Evolutionary conservation across 2,888 invertebrate genomes (phyloP).

Genomic region (Prenolepis imparis): DNA sequence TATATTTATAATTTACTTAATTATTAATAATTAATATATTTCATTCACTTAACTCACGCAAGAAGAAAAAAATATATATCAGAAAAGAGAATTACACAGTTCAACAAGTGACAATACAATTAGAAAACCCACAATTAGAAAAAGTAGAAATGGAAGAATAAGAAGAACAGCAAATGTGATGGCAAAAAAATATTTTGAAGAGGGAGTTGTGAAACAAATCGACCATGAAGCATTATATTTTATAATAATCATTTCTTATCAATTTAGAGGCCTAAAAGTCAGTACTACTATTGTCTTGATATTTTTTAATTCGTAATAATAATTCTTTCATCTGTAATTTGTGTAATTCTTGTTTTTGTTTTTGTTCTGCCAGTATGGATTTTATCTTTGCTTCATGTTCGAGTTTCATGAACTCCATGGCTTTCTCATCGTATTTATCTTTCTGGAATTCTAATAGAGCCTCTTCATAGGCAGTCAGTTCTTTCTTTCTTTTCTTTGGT

Average conservation of each 20-base stretch:
- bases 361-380: background rate
- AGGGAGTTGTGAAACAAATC: background rate
- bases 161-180: too few species aligned
- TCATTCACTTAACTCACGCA: too few species aligned
- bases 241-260: background rate
- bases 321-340: background rate
- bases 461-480: background rate
- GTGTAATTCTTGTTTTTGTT: background rate
- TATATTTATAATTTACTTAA: too few species aligned
- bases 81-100: too few species aligned
- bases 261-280: background rate
- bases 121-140: too few species aligned
- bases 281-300: background rate
- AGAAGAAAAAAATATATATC: too few species aligned
- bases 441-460: background rate
- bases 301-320: background rate
- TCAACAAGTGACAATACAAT: too few species aligned
- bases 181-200: too few species aligned
- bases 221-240: slow-evolving; percentile 2
- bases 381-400: slow-evolving; percentile 1
- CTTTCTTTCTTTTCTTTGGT: background rate
- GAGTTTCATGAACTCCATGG: background rate
- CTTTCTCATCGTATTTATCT: background rate
- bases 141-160: too few species aligned
- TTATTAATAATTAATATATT: too few species aligned